phyloP scores from a whole-genome alignment of 2,888 invertebrate genomes.

The Apamea crenata region DNA sequence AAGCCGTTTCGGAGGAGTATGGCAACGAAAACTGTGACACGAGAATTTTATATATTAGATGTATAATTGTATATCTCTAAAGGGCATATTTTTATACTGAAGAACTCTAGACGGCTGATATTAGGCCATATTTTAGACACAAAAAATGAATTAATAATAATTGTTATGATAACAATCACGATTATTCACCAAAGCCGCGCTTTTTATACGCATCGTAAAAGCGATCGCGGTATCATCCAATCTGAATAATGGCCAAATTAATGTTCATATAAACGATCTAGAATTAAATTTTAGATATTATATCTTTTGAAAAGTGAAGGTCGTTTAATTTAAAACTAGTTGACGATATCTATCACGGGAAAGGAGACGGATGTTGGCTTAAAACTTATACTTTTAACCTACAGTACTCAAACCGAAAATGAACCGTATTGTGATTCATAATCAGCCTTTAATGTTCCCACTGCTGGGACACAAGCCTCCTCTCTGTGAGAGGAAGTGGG shows the following conservation, averaged over 20 bases:
- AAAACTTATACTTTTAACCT: background rate
- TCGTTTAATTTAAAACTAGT: constrained; percentile 26
- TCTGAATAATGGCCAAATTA: constrained; percentile 46
- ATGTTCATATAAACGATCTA: constrained; percentile 44
- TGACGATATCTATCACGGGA: background rate
- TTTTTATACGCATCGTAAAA: constrained; percentile 28
- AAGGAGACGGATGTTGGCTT: background rate
- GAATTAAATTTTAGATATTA: constrained; percentile 29
- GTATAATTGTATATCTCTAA: too few species aligned
- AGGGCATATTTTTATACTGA: background rate
- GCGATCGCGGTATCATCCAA: constrained; percentile 27
- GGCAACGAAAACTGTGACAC: too few species aligned
- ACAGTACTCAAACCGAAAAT: too few species aligned
- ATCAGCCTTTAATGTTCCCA: too few species aligned
- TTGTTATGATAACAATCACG: constrained; percentile 26
- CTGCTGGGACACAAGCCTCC: too few species aligned
- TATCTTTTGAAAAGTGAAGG: constrained; percentile 10
- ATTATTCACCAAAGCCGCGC: constrained; percentile 17
- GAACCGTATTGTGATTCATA: too few species aligned
- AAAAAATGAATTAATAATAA: constrained; percentile 24
- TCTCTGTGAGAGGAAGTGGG: too few species aligned
- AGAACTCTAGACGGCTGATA: background rate
- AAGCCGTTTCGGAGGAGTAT: too few species aligned
- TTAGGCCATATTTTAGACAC: background rate
- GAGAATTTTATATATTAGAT: too few species aligned